phyloP scores from a whole-genome alignment of 2,797 vertebrate genomes.

The Oryzias dopingdopingensis region DNA sequence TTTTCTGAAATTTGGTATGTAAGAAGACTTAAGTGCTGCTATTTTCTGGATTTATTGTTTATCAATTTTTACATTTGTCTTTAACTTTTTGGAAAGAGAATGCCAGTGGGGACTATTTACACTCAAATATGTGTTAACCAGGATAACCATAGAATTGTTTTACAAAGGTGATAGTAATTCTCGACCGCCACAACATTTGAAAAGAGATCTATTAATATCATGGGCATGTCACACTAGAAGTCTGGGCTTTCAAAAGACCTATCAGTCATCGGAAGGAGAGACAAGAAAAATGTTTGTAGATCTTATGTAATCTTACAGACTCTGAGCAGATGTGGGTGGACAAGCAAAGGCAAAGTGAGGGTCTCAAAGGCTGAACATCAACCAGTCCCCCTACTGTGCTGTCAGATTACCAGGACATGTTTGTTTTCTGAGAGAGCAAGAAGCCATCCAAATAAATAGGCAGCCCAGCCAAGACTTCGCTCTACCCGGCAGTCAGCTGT shows the following conservation, averaged over 20 bases:
- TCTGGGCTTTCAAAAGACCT: constrained; percentile 21
- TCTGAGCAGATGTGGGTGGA: constrained; percentile 58
- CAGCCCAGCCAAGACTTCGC: constrained; percentile 47
- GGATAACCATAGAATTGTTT: too few species aligned
- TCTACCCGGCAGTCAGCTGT: constrained; percentile 57
- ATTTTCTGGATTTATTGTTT: too few species aligned
- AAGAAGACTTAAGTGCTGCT: too few species aligned
- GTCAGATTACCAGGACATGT: constrained; percentile 70
- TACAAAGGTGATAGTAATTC: too few species aligned
- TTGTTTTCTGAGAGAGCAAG: constrained; percentile 72
- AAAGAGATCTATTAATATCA: constrained; percentile 38
- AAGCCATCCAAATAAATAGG: constrained; percentile 74
- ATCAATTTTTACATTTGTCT: too few species aligned
- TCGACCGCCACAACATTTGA: constrained; percentile 14
- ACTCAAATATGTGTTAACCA: too few species aligned
- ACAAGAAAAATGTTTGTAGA: constrained; percentile 63
- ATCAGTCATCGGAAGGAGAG: constrained; percentile 50
- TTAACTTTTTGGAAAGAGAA: too few species aligned
- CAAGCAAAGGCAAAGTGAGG: constrained; percentile 34
- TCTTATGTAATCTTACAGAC: constrained; percentile 69
- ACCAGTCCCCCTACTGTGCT: constrained; percentile 61
- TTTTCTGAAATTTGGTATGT: too few species aligned
- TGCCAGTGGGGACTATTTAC: too few species aligned
- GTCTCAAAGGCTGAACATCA: constrained; percentile 48
- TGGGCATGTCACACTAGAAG: constrained; percentile 15